These are phyloP conservation scores for Periparus ater DNA, from an alignment of 2,797 vertebrate genomes.

Conservation along the genomic window DNA sequence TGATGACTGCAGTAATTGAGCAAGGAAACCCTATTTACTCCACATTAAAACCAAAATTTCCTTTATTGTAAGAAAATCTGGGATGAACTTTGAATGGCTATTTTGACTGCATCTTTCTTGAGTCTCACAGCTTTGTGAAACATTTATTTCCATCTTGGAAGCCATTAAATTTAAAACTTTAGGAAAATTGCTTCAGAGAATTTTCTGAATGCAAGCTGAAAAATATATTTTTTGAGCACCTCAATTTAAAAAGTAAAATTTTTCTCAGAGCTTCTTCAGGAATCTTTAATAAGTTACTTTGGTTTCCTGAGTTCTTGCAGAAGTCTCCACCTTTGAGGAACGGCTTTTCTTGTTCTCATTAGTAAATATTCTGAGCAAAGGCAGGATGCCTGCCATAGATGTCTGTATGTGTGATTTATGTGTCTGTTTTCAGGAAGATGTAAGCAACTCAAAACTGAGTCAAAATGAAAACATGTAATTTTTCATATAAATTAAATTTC, in stretches of 20 bases:
- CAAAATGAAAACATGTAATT: constrained; percentile 9
- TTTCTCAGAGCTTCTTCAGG: neutral
- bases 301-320: neutral
- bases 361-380: neutral
- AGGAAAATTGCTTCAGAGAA: neutral
- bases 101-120: neutral
- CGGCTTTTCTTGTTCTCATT: neutral
- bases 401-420: neutral
- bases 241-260: neutral
- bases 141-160: neutral
- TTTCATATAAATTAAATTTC: constrained; percentile 20
- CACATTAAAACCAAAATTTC: neutral
- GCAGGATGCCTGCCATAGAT: neutral
- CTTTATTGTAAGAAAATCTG: neutral
- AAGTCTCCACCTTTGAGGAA: neutral
- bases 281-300: neutral
- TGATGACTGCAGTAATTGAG: neutral
- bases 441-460: neutral
- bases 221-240: neutral
- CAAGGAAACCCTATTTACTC: neutral
- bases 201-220: neutral
- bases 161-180: neutral
- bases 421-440: neutral
- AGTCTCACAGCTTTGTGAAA: neutral
- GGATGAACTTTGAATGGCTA: neutral